Evolutionary conservation across 2,113 vertebrate genomes (phyloP).

Genomic region (Pollachius pollachius): DNA sequence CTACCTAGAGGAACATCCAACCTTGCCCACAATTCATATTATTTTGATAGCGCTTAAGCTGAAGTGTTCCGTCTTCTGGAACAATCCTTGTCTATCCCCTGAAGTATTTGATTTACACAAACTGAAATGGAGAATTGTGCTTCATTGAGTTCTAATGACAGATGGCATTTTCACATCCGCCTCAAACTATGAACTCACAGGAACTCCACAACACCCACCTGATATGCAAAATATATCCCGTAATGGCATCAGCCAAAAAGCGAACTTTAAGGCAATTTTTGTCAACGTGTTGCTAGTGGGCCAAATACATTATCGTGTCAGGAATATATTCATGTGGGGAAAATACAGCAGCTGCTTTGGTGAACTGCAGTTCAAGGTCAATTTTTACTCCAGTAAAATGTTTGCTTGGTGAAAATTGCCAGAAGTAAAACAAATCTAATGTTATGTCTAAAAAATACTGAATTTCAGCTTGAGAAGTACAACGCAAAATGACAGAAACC

Average conservation of each 20-base stretch:
- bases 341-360: background rate
- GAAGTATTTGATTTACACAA: constrained; percentile 66
- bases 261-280: constrained; percentile 12
- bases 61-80: constrained; percentile 66
- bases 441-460: no score
- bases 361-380: background rate
- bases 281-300: constrained; percentile 10
- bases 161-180: constrained; percentile 70
- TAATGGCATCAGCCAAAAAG: constrained; percentile 34
- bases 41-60: constrained; percentile 61
- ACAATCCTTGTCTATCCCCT: constrained; percentile 60
- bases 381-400: no score
- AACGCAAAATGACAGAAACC: no score
- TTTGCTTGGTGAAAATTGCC: no score
- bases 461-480: no score
- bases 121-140: constrained; percentile 62
- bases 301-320: constrained; percentile 16
- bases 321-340: background rate
- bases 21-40: constrained; percentile 26
- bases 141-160: constrained; percentile 73
- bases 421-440: no score
- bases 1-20: constrained; percentile 26
- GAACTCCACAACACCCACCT: constrained; percentile 41
- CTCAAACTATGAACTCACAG: constrained; percentile 52
- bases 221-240: constrained; percentile 55